Conservation (phyloP, 2,888 invertebrate species). For the Chloroclysta siterata region DNA sequence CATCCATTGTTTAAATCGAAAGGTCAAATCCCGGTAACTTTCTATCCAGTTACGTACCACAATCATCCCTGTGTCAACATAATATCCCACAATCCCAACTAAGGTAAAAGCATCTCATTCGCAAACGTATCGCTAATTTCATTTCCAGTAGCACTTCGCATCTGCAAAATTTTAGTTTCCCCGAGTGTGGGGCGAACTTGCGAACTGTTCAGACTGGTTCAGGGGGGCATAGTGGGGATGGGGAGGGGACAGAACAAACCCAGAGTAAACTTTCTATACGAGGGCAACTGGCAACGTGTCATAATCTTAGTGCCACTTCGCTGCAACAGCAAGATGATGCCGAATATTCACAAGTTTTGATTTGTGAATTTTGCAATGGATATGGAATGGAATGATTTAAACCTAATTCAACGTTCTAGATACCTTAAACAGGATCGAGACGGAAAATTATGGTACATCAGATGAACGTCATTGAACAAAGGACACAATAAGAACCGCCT, state of each 20-base stretch:
- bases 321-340: conserved; percentile 38
- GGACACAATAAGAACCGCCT: conserved; percentile 40
- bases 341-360: conserved; percentile 12
- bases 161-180: conserved; percentile 54
- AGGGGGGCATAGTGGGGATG: conserved; percentile 40
- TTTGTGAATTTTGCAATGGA: not conserved
- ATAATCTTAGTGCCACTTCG: conserved; percentile 61
- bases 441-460: not conserved
- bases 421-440: too few species aligned
- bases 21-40: too few species aligned
- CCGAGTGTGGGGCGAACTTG: conserved; percentile 55
- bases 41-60: not conserved
- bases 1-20: not conserved
- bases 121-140: conserved; percentile 25
- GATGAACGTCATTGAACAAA: conserved; percentile 28
- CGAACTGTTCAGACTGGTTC: conserved; percentile 62
- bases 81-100: conserved; percentile 13
- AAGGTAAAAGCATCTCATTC: conserved; percentile 24
- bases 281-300: conserved; percentile 66
- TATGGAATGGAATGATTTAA: not conserved
- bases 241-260: conserved; percentile 49
- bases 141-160: conserved; percentile 51
- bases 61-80: not conserved
- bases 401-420: too few species aligned
- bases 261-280: conserved; percentile 65